Evolutionary conservation across 35 echinoderm and acorn worm genomes (phyloP).

Genomic region (Holothuria glaberrima): DNA sequence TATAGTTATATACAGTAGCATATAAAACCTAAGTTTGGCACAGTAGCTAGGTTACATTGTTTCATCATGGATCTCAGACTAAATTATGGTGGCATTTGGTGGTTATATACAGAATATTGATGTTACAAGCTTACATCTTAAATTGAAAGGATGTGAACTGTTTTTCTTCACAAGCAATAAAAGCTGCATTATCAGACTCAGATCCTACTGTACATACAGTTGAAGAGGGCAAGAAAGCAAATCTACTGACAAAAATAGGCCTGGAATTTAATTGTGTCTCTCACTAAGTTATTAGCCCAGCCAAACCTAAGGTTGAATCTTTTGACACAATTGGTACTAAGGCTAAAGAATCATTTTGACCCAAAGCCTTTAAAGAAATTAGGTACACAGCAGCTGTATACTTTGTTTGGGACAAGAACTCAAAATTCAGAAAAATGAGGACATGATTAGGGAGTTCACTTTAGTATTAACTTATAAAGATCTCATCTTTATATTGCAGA

Average conservation of each 20-base stretch:
- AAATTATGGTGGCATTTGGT: too few species aligned
- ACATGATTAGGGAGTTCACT: constrained; percentile 54
- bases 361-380: constrained; percentile 63
- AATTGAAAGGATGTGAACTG: too few species aligned
- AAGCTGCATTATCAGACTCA: too few species aligned
- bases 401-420: constrained; percentile 61
- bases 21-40: too few species aligned
- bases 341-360: constrained; percentile 56
- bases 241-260: constrained; percentile 36
- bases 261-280: constrained; percentile 52
- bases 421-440: constrained; percentile 32
- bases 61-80: too few species aligned
- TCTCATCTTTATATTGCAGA: constrained; percentile 55
- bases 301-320: constrained; percentile 41
- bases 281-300: constrained; percentile 45
- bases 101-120: too few species aligned
- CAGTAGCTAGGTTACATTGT: too few species aligned
- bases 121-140: too few species aligned
- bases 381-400: constrained; percentile 65
- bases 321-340: constrained; percentile 40
- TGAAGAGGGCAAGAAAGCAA: constrained; percentile 32
- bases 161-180: too few species aligned
- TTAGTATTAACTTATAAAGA: constrained; percentile 55
- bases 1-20: too few species aligned
- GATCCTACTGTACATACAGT: too few species aligned